These are phyloP conservation scores for Phanerotoma sp. DNA, from an alignment of 2,888 invertebrate species.

Conservation along the genomic window DNA sequence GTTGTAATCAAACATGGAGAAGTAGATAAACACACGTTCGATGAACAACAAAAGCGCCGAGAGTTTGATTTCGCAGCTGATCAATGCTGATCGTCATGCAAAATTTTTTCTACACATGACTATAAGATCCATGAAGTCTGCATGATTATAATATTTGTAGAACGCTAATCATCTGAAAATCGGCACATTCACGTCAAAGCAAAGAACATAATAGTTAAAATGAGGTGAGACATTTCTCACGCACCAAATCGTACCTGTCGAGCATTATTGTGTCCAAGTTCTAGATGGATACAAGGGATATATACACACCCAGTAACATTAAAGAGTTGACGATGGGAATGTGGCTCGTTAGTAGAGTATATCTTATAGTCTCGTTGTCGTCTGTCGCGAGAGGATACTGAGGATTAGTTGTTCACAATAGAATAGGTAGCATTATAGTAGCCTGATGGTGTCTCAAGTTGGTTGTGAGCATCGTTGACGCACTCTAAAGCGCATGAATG, in stretches of 20 bases:
- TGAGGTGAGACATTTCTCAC: too few species aligned
- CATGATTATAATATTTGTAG: too few species aligned
- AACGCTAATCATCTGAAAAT: too few species aligned
- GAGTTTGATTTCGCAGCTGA: too few species aligned
- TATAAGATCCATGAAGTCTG: too few species aligned
- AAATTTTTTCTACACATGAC: too few species aligned
- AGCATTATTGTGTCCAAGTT: background rate
- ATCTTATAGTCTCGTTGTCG: background rate
- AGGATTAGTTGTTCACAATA: background rate
- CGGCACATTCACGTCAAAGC: too few species aligned
- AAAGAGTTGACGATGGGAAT: constrained; percentile 3
- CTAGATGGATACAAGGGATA: background rate
- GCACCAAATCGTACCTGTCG: too few species aligned
- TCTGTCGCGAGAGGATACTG: background rate
- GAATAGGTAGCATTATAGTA: background rate
- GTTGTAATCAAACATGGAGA: background rate
- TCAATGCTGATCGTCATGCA: too few species aligned
- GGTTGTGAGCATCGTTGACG: background rate
- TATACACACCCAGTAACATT: background rate
- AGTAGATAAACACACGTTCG: constrained; percentile 13
- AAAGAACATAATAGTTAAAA: too few species aligned
- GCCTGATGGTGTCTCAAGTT: background rate
- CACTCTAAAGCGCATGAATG: background rate
- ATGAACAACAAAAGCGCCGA: constrained; percentile 13
- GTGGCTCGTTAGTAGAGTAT: background rate